These are phyloP conservation scores for Nomada lathburiana DNA, from an alignment of 2,888 invertebrate species.

Conservation along the genomic window DNA sequence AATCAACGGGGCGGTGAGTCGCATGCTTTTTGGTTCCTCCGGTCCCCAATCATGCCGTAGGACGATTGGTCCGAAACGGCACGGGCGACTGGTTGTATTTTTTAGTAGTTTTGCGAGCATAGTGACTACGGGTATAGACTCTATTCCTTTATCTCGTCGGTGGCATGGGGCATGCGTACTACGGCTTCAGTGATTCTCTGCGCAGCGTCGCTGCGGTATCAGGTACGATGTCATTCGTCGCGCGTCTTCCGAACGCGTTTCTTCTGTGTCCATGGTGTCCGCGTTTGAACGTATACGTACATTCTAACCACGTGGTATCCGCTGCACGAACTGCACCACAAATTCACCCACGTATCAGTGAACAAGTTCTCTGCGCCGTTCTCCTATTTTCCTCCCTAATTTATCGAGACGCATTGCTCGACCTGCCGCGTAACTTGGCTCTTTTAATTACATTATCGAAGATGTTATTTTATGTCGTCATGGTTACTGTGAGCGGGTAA, in stretches of 20 bases:
- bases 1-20: no score
- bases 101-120: no score
- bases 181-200: constrained; percentile 65
- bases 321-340: background rate
- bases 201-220: constrained; percentile 52
- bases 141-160: background rate
- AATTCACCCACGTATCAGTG: background rate
- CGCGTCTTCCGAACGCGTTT: constrained; percentile 78
- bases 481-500: constrained; percentile 47
- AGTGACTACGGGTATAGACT: no score
- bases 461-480: constrained; percentile 11
- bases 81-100: no score
- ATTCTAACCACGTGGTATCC: constrained; percentile 47
- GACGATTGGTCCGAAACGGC: no score
- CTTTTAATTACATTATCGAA: background rate
- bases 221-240: constrained; percentile 77
- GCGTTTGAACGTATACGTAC: background rate
- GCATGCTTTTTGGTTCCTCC: no score
- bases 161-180: constrained; percentile 40
- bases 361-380: background rate
- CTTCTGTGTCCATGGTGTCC: constrained; percentile 32
- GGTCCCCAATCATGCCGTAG: no score
- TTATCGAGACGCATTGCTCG: background rate
- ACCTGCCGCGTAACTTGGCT: background rate
- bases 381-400: background rate